Percentiles rank a stretch among this genome's conserved stretches.
phyloP scores from a whole-genome alignment of 2,888 invertebrate genomes.

The Dicranocentrus wangi region DNA sequence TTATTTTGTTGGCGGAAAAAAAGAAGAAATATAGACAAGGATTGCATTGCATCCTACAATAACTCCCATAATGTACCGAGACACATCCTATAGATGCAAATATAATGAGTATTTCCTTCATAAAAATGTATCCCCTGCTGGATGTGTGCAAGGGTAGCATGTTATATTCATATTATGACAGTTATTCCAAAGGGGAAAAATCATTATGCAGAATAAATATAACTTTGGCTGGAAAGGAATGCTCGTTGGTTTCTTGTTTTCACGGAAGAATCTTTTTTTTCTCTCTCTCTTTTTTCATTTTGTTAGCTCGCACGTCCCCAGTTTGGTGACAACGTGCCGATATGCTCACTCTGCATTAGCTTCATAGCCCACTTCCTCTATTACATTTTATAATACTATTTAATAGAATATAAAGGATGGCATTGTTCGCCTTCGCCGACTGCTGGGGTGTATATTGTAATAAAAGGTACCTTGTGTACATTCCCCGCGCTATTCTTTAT shows the following conservation, averaged over 20 bases:
- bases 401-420: conserved; percentile 23
- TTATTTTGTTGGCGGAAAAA: neutral
- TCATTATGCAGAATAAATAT: conserved; percentile 4
- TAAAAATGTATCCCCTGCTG: too few species aligned
- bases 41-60: conserved; percentile 2
- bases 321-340: neutral
- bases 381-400: conserved; percentile 13
- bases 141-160: too few species aligned
- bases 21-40: neutral
- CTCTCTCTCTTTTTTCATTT: too few species aligned
- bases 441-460: neutral
- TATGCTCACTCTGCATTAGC: neutral
- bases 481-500: too few species aligned
- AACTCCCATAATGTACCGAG: neutral
- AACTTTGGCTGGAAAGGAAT: too few species aligned
- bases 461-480: too few species aligned
- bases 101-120: neutral
- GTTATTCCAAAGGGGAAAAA: too few species aligned
- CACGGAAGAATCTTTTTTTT: too few species aligned
- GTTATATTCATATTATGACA: too few species aligned
- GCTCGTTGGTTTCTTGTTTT: too few species aligned
- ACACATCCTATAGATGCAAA: neutral
- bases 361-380: neutral
- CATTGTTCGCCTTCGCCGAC: conserved; percentile 10
- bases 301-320: too few species aligned